A percentile compares a stretch with the other conserved stretches of the same genome.
Evolutionary conservation across 2,888 invertebrate species (phyloP).

Genomic region (Apomyelois bistriatella): DNA sequence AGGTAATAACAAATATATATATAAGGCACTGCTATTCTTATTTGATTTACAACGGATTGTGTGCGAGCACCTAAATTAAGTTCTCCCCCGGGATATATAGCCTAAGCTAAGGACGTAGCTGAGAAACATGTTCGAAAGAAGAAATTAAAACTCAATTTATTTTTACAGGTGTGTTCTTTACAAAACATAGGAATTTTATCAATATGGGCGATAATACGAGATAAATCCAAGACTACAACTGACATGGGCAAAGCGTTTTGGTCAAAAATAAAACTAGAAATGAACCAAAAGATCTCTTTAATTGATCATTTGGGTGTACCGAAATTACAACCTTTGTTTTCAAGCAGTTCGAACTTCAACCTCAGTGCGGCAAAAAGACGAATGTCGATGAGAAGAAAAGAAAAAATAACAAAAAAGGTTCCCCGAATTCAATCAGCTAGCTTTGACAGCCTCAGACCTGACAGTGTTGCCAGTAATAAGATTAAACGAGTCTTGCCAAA

Average conservation of each 20-base stretch:
- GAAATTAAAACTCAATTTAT: not conserved
- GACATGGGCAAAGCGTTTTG: constrained; percentile 64
- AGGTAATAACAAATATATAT: too few species aligned
- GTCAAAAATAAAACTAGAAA: constrained; percentile 61
- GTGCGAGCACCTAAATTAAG: too few species aligned
- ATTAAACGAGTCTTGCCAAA: constrained; percentile 38
- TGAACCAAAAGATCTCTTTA: constrained; percentile 47
- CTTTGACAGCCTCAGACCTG: constrained; percentile 48
- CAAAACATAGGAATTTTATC: constrained; percentile 57
- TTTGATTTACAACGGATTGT: too few species aligned
- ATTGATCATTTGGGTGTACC: constrained; percentile 41
- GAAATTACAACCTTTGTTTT: constrained; percentile 20
- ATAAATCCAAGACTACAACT: constrained; percentile 37
- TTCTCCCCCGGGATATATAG: too few species aligned
- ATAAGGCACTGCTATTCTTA: too few species aligned
- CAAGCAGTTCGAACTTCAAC: constrained; percentile 47
- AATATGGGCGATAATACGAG: constrained; percentile 63
- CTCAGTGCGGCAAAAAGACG: constrained; percentile 60
- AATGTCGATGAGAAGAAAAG: constrained; percentile 41
- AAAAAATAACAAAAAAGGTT: constrained; percentile 30
- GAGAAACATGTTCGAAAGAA: too few species aligned
- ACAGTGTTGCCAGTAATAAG: constrained; percentile 49
- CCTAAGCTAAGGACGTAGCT: too few species aligned
- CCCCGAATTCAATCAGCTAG: constrained; percentile 47
- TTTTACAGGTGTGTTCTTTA: constrained; percentile 50